Conservation (phyloP, 1,140 invertebrate genomes). For the Formica selysi region DNA sequence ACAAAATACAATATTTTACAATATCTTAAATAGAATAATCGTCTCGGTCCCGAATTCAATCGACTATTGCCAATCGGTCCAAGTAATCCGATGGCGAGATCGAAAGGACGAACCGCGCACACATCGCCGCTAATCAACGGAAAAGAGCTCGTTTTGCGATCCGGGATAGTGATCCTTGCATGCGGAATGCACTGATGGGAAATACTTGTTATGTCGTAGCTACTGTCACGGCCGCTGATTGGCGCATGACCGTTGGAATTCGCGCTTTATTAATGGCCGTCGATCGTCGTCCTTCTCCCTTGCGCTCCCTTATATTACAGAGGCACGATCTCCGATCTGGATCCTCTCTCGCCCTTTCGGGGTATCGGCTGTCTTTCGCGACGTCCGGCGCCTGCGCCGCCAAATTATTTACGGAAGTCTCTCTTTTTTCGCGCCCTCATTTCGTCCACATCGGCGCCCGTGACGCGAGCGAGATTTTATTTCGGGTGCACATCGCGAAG, state of each 20-base stretch:
- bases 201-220: constrained; percentile 82
- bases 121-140: constrained; percentile 61
- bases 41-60: not conserved
- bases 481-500: constrained; percentile 36
- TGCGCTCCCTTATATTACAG: constrained; percentile 14
- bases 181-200: constrained; percentile 81
- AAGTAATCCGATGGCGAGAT: constrained; percentile 9
- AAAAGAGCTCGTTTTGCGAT: constrained; percentile 45
- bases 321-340: constrained; percentile 18
- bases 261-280: constrained; percentile 73
- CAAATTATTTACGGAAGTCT: constrained; percentile 62
- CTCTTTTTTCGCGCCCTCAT: constrained; percentile 37
- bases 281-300: constrained; percentile 48
- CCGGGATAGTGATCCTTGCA: constrained; percentile 40
- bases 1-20: not conserved
- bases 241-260: constrained; percentile 75
- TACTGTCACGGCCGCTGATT: constrained; percentile 82
- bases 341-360: not conserved
- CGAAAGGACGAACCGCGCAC: constrained; percentile 33
- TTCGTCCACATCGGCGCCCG: not conserved
- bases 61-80: not conserved
- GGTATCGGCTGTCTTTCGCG: constrained; percentile 15
- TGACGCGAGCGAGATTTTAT: constrained; percentile 56
- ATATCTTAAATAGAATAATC: too few species aligned
- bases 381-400: constrained; percentile 5